These are phyloP conservation scores for Mus minutoides DNA, from an alignment of 2,797 vertebrate species.

Conservation along the genomic window DNA sequence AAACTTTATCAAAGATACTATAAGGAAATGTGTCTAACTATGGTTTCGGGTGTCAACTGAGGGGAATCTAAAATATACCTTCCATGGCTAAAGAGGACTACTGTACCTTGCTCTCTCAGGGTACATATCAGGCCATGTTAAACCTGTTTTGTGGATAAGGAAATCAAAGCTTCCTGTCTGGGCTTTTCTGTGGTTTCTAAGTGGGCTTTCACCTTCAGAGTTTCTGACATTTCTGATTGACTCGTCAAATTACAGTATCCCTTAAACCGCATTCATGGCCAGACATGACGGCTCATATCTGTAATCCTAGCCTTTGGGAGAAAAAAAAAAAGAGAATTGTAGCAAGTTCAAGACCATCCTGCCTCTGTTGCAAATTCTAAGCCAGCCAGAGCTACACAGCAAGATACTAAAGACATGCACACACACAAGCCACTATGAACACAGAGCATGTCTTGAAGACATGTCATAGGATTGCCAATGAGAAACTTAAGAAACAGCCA, in stretches of 20 bases:
- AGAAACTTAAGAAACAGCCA: conserved; percentile 19
- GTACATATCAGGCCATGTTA: not conserved
- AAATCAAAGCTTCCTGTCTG: not conserved
- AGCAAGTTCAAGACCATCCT: not conserved
- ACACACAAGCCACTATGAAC: not conserved
- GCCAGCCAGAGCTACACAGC: not conserved
- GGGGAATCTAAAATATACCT: not conserved
- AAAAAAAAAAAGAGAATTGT: not conserved
- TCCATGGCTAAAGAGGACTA: not conserved
- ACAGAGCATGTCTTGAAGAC: conserved; percentile 19
- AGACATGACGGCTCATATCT: not conserved
- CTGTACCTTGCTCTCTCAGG: not conserved
- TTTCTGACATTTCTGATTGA: not conserved
- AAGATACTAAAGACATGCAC: not conserved
- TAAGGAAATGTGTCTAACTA: not conserved
- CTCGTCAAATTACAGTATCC: conserved; percentile 30
- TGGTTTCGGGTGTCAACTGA: not conserved
- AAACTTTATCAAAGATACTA: not conserved
- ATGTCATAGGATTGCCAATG: not conserved
- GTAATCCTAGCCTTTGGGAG: not conserved
- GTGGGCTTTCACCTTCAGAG: not conserved
- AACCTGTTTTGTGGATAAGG: not conserved
- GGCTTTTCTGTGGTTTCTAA: conserved; percentile 20
- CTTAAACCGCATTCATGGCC: not conserved
- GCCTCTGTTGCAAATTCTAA: not conserved